Evolutionary conservation across 2,113 vertebrate species (phyloP).

Genomic region (Anguilla rostrata): DNA sequence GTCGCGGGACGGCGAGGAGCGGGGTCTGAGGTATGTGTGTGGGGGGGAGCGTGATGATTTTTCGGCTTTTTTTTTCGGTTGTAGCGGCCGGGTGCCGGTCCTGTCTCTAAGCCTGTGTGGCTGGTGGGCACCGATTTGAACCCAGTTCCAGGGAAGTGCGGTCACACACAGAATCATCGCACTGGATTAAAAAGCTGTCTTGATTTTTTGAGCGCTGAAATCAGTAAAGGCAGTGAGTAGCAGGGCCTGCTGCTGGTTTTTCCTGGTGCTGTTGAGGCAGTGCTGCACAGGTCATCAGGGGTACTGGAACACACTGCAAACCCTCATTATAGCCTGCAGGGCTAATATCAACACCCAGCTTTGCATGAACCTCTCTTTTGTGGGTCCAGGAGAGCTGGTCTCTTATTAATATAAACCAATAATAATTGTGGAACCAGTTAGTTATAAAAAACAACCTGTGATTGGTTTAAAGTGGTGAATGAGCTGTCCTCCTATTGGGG

Average conservation of each 20-base stretch:
- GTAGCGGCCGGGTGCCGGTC: background rate
- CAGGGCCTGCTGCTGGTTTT: conserved; percentile 18
- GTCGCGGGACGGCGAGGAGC: background rate
- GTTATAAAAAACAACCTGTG: no score
- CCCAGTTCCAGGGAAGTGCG: conserved; percentile 28
- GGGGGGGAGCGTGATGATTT: conserved; percentile 9
- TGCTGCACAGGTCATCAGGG: background rate
- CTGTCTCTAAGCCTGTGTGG: conserved; percentile 39
- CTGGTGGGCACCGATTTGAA: conserved; percentile 37
- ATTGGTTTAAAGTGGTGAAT: no score
- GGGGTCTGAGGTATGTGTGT: background rate
- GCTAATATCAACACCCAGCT: background rate
- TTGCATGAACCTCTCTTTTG: background rate
- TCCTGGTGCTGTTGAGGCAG: background rate
- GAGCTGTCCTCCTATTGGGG: no score
- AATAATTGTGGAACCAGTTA: no score
- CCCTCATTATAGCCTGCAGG: background rate
- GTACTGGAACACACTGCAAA: background rate
- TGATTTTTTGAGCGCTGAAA: conserved; percentile 51
- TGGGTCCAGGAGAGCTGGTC: background rate
- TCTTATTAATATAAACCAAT: background rate
- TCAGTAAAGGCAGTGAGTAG: conserved; percentile 48
- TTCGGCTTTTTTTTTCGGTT: conserved; percentile 9
- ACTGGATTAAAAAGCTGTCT: conserved; percentile 50
- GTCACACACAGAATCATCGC: conserved; percentile 45